A percentile compares a stretch with the other conserved stretches of the same genome.
These are phyloP conservation scores for Phaethon lepturus DNA, from an alignment of 2,113 vertebrate species.

Conservation along the genomic window DNA sequence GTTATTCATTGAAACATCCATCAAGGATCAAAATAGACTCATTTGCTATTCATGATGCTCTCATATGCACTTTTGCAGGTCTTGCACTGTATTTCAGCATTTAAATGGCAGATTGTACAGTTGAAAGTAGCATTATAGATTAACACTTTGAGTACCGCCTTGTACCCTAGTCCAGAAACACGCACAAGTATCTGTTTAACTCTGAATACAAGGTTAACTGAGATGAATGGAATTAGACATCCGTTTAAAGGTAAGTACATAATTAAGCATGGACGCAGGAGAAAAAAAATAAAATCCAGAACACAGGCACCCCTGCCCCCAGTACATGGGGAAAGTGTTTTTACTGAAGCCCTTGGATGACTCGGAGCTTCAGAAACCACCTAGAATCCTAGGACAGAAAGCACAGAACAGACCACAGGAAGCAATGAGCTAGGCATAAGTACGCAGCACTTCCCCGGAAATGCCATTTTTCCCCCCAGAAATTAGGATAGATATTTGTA, in stretches of 20 bases:
- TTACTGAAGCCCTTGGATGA: background rate
- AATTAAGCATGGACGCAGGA: background rate
- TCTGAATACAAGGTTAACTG: background rate
- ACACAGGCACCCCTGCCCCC: rapidly evolving
- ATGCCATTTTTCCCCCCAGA: background rate
- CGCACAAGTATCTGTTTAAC: background rate
- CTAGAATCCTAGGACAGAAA: background rate
- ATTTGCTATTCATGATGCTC: slow-evolving; percentile 67
- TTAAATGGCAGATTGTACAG: slow-evolving; percentile 6
- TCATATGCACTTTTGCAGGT: slow-evolving; percentile 41
- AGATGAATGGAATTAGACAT: background rate
- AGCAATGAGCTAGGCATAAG: background rate
- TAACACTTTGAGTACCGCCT: slow-evolving; percentile 23
- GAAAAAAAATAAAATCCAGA: background rate
- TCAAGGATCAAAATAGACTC: slow-evolving; percentile 69
- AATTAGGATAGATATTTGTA: background rate
- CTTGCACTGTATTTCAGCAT: slow-evolving; percentile 43
- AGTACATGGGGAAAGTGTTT: background rate
- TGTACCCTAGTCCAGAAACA: background rate
- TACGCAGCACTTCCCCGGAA: background rate
- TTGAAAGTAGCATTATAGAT: background rate
- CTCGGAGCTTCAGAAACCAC: background rate
- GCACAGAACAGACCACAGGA: background rate
- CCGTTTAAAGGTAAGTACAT: background rate
- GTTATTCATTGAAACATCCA: slow-evolving; percentile 68